Conservation (phyloP, 2,888 invertebrate genomes). For the Callimorpha dominula region DNA sequence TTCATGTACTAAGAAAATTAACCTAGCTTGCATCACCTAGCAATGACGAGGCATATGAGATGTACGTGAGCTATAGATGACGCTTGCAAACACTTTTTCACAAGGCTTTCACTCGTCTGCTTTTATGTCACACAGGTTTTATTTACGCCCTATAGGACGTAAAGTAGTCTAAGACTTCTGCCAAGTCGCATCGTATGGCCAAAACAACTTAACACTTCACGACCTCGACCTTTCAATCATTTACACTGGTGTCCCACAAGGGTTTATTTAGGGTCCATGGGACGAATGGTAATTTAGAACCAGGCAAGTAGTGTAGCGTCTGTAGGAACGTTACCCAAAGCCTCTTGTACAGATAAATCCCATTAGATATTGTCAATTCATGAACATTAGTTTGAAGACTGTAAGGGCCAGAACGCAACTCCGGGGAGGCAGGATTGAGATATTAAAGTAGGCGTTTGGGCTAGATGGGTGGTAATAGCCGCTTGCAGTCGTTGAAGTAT, state of each 20-base stretch:
- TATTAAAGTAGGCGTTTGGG: too few relatives aligned
- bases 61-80: constrained; percentile 92
- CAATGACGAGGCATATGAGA: too few relatives aligned
- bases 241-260: background rate
- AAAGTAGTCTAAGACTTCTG: background rate
- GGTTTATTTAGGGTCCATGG: background rate
- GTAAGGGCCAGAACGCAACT: background rate
- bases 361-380: too few relatives aligned
- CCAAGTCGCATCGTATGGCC: background rate
- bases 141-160: background rate
- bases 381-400: too few relatives aligned
- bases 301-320: too few relatives aligned
- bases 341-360: background rate
- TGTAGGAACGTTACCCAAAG: background rate
- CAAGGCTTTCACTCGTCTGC: constrained; percentile 90
- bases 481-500: background rate
- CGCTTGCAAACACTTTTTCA: constrained; percentile 90
- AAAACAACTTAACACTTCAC: background rate
- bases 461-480: too few relatives aligned
- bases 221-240: background rate
- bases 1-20: too few relatives aligned
- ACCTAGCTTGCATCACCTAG: too few relatives aligned
- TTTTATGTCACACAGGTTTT: constrained; percentile 93
- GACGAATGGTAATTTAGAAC: background rate
- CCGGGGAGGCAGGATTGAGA: background rate